Base-by-base conservation (phyloP, 2,797 vertebrate genomes). In the Odontamblyopus rebecca region DNA sequence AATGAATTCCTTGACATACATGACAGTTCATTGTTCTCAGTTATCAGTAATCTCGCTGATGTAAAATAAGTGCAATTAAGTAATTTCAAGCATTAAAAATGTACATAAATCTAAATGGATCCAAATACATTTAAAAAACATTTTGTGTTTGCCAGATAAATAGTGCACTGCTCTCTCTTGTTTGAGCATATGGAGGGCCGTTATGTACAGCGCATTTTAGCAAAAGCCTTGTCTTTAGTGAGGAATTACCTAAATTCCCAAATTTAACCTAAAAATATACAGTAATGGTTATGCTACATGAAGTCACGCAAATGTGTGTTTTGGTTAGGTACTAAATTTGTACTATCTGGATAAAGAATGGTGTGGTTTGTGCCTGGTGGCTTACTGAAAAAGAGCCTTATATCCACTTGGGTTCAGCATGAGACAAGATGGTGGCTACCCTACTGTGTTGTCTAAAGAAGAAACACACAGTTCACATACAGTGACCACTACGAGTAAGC, bases 281-380 rank as follows among this genome's bases (percentile, higher is more conserved):
- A 97, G 88, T 88, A 89, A 93, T 94, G 95, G 94, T 91, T 96
- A 96, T 93, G 96, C 95, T 97, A 97, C 95, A 97, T 95, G 95
- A 96, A 96, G 96, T 95, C 97, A 96, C 94, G 96, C 95, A 97
- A 97, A 97, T 96, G 93, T 96, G 95, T 93, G 94, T 93, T 95
- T 92, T 91, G 92, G 95, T 95, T 95, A 96, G 96, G 97, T 97
- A 96, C 94, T 95, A 93, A 95, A 95, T 86, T 90, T 91, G 94
- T 94, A 94, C 91, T 93, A 84, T 94, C 18, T 91, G 93, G 91
- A 89, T 95, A 94, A 94, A 88, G 89, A 88, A 94, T 89, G 94
- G 89, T 88, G 93, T 93, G 90, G 92, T 94, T 93, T 94, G 93
- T 91, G 94, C 93, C 91, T 93, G 93, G 94, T 81, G 78, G 94